phyloP scores from a whole-genome alignment of 2,113 vertebrate species.

The Lampris incognitus region DNA sequence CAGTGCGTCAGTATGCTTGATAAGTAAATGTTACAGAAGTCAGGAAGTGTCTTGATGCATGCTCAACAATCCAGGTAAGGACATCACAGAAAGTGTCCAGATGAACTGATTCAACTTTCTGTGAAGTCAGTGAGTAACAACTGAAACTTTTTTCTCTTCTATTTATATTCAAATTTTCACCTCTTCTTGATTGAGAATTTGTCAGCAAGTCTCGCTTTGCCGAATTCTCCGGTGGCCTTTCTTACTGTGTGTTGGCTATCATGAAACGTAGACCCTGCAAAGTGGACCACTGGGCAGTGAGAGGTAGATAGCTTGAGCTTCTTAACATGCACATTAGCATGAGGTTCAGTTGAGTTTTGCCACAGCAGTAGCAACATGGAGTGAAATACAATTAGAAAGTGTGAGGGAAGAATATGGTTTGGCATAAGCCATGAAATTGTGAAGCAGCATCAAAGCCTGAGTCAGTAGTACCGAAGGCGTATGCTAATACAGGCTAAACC shows the following conservation, averaged over 20 bases:
- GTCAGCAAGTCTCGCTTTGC: no score
- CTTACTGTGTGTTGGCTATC: not conserved
- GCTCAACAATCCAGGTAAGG: no score
- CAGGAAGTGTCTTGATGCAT: no score
- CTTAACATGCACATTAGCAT: not conserved
- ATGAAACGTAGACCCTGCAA: not conserved
- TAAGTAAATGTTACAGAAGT: no score
- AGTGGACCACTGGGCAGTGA: not conserved
- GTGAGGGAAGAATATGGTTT: constrained; percentile 50
- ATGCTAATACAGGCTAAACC: constrained; percentile 43
- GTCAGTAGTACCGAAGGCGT: constrained; percentile 51
- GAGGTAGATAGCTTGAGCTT: not conserved
- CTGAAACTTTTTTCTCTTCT: no score
- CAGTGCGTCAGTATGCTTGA: no score
- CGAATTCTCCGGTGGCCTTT: not conserved
- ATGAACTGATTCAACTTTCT: no score
- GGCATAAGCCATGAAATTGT: constrained; percentile 66
- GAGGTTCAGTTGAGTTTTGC: constrained; percentile 24
- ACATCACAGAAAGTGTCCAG: no score
- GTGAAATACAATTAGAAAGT: constrained; percentile 55
- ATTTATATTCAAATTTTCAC: no score
- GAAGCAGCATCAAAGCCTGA: constrained; percentile 57
- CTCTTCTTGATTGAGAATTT: no score
- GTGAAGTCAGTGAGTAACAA: no score
- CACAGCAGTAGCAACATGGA: constrained; percentile 16